Evolutionary conservation across 2,888 invertebrate species (phyloP), one percentile per base, ranked within the genome.

Genomic region (Ornithoptera priamus): DNA sequence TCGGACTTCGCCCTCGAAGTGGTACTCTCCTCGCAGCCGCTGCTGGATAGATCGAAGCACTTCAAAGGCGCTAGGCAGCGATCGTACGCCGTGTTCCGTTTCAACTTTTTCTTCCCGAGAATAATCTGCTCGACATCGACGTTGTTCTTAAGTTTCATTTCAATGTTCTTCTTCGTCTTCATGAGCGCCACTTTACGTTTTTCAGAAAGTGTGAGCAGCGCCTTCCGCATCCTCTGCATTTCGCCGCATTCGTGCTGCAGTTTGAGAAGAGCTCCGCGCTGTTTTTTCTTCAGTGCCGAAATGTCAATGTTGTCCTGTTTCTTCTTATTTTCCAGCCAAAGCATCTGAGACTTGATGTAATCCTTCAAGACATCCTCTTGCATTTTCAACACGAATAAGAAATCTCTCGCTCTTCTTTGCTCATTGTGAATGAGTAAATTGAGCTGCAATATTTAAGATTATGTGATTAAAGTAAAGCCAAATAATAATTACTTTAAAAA

Each of bases 161-260:
- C 91, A 69, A 92, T 87, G 70, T 87, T 90, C 72, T 86, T 90
- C 74, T 90, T 92, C 0, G 92, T 92, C 77, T 88, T 90, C 83
- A 91, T 85, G 64, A 92, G 87, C 36, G 88, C 89, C 8, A 85
- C 77, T 80, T 91, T 91, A 0, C 92, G 83, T 72, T 87, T 89
- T 56, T 92, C 91, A 1, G 91, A 90, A 64, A 90, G 82, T 5
- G 90, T 81, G 42, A 92, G 79, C 20, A 92, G 76, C 7, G 91
- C 89, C 75, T 89, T 91, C 6, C 91, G 85, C 89, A 92, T 92
- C 77, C 94, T 91, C 78, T 94, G 93, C 90, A 95, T 94, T 83
- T 95, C 95, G 63, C 95, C 95, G 81, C 95, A 94, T 78, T 95
- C 95, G 79, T 95, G 94, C 72, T 95, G 94, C 50, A 95, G 85